Evolutionary conservation across 2,113 vertebrate species (phyloP).

Genomic region (Periophthalmodon schlosseri): DNA sequence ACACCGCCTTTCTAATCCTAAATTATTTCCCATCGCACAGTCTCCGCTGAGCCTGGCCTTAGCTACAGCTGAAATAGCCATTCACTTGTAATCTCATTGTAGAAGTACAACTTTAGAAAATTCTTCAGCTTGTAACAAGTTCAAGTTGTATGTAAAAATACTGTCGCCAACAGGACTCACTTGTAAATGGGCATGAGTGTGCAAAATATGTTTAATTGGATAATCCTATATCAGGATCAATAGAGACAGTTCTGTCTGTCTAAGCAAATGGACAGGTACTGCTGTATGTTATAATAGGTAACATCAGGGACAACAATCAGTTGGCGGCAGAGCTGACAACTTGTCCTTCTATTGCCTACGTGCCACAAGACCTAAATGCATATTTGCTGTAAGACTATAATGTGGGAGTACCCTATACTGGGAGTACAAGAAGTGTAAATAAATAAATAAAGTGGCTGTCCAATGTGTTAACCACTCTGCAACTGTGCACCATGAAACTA

Average conservation of each 20-base stretch:
- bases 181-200: constrained; percentile 21
- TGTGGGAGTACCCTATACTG: neutral
- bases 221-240: constrained; percentile 63
- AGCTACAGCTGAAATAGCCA: constrained; percentile 84
- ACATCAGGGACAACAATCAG: neutral
- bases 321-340: no score
- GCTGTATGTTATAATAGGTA: neutral
- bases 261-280: constrained; percentile 32
- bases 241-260: constrained; percentile 34
- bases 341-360: neutral
- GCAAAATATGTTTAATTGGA: constrained; percentile 57
- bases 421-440: neutral
- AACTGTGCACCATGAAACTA: no score
- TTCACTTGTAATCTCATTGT: constrained; percentile 81
- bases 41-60: constrained; percentile 81
- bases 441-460: no score
- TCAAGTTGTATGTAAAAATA: neutral
- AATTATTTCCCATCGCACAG: constrained; percentile 84
- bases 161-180: neutral
- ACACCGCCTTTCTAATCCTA: constrained; percentile 87
- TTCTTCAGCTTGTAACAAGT: constrained; percentile 19
- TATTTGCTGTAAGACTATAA: neutral
- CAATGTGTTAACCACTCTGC: no score
- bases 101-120: constrained; percentile 49
- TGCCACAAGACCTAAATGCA: neutral